Conservation (phyloP, 2,888 invertebrate genomes). For the Eristalis pertinax region DNA sequence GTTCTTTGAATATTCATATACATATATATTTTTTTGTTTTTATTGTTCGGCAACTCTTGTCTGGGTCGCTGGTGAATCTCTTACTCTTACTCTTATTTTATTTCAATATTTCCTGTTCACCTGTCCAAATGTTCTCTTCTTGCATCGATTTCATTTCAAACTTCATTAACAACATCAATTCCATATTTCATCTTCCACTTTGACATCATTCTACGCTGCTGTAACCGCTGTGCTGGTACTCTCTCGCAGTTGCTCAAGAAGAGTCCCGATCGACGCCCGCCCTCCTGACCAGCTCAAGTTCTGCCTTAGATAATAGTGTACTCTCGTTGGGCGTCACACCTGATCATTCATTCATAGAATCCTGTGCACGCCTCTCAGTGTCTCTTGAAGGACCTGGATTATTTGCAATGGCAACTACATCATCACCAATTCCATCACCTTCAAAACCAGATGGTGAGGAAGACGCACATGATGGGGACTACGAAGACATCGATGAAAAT, state of each 20-base stretch:
- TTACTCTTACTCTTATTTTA: constrained; percentile 11
- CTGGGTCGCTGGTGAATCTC: constrained; percentile 56
- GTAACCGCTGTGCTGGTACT: constrained; percentile 41
- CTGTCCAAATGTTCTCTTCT: constrained; percentile 21
- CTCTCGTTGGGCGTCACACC: constrained; percentile 91
- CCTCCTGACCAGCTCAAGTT: constrained; percentile 87
- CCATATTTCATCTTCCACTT: constrained; percentile 62
- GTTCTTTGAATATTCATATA: constrained; percentile 1
- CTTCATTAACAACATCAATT: constrained; percentile 65
- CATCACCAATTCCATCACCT: constrained; percentile 86
- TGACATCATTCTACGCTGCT: constrained; percentile 55
- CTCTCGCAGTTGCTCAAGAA: constrained; percentile 90
- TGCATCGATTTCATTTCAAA: constrained; percentile 35
- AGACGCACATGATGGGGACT: constrained; percentile 76
- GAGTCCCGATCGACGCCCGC: constrained; percentile 95
- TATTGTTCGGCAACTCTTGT: constrained; percentile 12
- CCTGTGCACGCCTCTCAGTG: constrained; percentile 92
- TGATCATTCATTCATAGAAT: constrained; percentile 92
- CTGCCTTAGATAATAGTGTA: constrained; percentile 83
- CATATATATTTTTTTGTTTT: not conserved
- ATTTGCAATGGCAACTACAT: constrained; percentile 85
- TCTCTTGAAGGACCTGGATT: constrained; percentile 92
- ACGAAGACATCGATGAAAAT: constrained; percentile 77
- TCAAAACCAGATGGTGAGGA: constrained; percentile 81
- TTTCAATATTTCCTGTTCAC: constrained; percentile 9